Evolutionary conservation across 2,113 vertebrate genomes (phyloP), one percentile per base, ranked within the genome.

Genomic region (Ia io): DNA sequence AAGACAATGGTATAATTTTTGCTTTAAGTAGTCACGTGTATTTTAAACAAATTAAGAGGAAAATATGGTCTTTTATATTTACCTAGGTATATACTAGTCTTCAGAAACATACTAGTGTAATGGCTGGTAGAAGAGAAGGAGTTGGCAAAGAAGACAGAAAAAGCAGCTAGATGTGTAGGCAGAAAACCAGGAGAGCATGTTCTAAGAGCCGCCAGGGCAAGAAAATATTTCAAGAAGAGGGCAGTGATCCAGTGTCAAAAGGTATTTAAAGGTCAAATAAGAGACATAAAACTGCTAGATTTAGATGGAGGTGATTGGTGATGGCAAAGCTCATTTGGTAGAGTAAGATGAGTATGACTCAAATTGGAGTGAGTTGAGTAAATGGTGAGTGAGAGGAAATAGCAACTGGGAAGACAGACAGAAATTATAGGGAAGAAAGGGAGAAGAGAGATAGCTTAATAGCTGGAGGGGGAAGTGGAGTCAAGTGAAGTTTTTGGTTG

Each of bases 21-120:
- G 20, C 53, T 86, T 56, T 93, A 77, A 78, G 35, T 84, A 69
- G 30, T 80, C 22, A 78, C 0, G 86, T 83, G 4, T n/a, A 93
- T 87, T 96, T 97, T 77, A 61, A 84, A 92, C 44, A 73, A 93
- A 78, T 69, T 73, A 87, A 90, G 51, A 84, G 10, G 35, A 94
- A 89, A 63, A 47, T 83, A 37, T 53, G 23, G 5, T 37, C 2
- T 69, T 93, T 92, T 85, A n/a, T 61, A 88, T 86, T 69, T 91
- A 74, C 28, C 23, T 37, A 71, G 7, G 22, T 56, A 56, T 69
- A 76, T 65, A 70, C 3, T 4, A 82, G 37, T 47, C 56, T 93
- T 85, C 35, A 77, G 49, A 35, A 80, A 63, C 40, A 88, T 59
- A 76, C 51, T 53, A 53, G 18, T 53, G 1, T 42, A 79, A 94